phyloP scores from a whole-genome alignment of 2,797 vertebrate genomes.

The Pipistrellus pygmaeus region DNA sequence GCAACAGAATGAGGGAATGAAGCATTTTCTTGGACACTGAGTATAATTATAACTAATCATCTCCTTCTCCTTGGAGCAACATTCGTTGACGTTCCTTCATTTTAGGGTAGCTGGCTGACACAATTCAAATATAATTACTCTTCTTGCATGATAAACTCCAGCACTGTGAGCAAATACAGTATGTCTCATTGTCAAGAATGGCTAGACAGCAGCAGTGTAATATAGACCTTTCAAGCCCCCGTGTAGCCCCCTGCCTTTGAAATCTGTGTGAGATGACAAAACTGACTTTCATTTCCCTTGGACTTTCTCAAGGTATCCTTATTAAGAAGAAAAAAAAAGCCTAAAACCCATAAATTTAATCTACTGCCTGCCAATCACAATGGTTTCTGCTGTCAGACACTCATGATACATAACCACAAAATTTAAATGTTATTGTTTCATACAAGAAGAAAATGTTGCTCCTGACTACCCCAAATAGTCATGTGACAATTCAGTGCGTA shows the following conservation, averaged over 20 bases:
- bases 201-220: constrained; percentile 83
- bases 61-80: constrained; percentile 85
- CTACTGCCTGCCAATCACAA: constrained; percentile 82
- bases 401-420: constrained; percentile 76
- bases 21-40: constrained; percentile 83
- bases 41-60: constrained; percentile 86
- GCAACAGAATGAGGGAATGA: constrained; percentile 76
- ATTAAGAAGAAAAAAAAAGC: constrained; percentile 80
- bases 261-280: constrained; percentile 84
- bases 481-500: constrained; percentile 64
- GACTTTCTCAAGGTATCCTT: constrained; percentile 83
- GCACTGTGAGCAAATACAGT: constrained; percentile 82
- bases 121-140: constrained; percentile 88
- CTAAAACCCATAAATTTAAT: constrained; percentile 81
- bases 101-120: constrained; percentile 86
- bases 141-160: constrained; percentile 86
- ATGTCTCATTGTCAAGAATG: constrained; percentile 85
- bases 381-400: constrained; percentile 79
- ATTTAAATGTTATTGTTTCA: constrained; percentile 81
- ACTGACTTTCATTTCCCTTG: constrained; percentile 76
- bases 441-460: constrained; percentile 81
- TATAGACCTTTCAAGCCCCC: constrained; percentile 83
- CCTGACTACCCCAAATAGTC: constrained; percentile 73
- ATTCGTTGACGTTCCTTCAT: constrained; percentile 84
- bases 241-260: constrained; percentile 83